Base-by-base conservation (phyloP, 2,113 vertebrate genomes). In the Hypomesus transpacificus region DNA sequence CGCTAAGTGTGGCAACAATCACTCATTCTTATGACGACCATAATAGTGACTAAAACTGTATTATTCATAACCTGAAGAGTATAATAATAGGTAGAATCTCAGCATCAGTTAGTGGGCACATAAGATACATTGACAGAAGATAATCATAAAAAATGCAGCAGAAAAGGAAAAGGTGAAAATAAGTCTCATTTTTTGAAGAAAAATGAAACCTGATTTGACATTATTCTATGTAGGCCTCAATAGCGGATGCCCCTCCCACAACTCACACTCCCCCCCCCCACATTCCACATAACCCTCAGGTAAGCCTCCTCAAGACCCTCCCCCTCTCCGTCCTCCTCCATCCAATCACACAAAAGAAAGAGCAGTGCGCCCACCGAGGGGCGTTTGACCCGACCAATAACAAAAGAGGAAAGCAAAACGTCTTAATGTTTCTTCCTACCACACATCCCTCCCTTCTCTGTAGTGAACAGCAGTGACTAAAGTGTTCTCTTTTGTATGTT, bases 1-100 rank as follows among this genome's bases (percentile, higher is more conserved):
- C 75, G 83, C 88, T 90, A 91, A 90, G 81, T 86, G 90, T 89
- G 87, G 84, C 85, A 85, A 88, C 84, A 88, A 84, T 90, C 87
- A 85, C 86, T 91, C 86, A 82, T 87, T 90, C 84, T 87, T 90
- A 89, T 82, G 82, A 88, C 87, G 84, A 88, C 85, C 86, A 85
- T 87, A 89, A 86, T 80, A 89, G 88, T 91, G 90, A 86, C 84
- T 89, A 90, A 76, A 76, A 76, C 75, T 75, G 78, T 78, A 87
- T 83, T 83, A 85, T 81, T 85, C 73, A 80, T 87, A 83, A 85
- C 73, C 80, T 78, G 81, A 82, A 86, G 89, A 84, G 85, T 75
- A 89, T 77, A 83, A 84, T 69, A 31, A 75, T 87, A 88, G 79
- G 85, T 87, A 85, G 86, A 87, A 80, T 89, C 84, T 89, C 87